phyloP scores from a whole-genome alignment of 2,113 vertebrate genomes.

The Noctilio leporinus region DNA sequence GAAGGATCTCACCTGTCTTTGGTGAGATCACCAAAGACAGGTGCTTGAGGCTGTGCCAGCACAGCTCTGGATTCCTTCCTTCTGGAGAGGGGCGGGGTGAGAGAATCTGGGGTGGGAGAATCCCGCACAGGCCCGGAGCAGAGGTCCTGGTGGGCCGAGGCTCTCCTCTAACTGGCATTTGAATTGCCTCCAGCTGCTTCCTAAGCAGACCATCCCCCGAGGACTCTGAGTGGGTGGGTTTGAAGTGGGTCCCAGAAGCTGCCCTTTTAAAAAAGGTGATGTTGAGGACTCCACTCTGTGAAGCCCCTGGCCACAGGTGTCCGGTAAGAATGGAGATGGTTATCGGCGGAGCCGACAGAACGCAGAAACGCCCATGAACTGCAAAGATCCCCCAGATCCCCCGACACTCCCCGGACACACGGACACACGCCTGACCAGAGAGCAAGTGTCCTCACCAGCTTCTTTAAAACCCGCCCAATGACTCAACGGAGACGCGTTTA shows the following conservation, averaged over 20 bases:
- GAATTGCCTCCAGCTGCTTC: neutral
- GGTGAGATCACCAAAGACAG: neutral
- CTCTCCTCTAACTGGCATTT: neutral
- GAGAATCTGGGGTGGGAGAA: too few species aligned
- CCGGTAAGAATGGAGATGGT: neutral
- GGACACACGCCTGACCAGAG: neutral
- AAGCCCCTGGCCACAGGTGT: neutral
- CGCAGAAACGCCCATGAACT: neutral
- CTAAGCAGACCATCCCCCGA: neutral
- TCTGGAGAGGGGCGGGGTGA: neutral
- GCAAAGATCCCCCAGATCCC: neutral
- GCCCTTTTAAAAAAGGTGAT: neutral
- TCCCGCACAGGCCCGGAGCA: too few species aligned
- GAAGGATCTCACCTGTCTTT: too few species aligned
- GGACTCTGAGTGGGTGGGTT: neutral
- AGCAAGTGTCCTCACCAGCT: neutral
- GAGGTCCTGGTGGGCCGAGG: neutral
- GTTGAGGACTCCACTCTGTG: neutral
- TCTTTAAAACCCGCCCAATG: constrained; percentile 5
- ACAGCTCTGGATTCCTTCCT: neutral
- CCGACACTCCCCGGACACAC: neutral
- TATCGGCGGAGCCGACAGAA: neutral
- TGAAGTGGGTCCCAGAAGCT: neutral
- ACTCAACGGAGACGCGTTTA: neutral
- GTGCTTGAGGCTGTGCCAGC: neutral